These are phyloP conservation scores for Irena cyanogastra DNA, from an alignment of 2,113 vertebrate genomes.

Conservation along the genomic window DNA sequence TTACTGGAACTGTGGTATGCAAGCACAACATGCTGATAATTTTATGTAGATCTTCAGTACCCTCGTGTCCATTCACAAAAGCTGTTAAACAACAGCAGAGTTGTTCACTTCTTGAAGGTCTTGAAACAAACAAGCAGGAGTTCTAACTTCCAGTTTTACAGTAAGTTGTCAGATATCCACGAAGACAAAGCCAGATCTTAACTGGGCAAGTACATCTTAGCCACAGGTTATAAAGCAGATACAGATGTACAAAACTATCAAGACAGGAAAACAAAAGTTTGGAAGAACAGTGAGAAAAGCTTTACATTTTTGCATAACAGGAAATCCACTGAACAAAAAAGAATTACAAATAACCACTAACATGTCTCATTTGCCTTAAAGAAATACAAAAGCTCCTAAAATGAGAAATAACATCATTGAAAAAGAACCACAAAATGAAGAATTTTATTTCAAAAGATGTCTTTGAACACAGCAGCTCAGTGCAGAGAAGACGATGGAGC, in stretches of 20 bases:
- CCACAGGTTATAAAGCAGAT: slow-evolving; percentile 62
- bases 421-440: slow-evolving; percentile 54
- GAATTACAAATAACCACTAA: slow-evolving; percentile 60
- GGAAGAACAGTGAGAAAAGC: slow-evolving; percentile 46
- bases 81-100: background rate
- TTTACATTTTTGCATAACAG: slow-evolving; percentile 62
- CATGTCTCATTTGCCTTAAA: slow-evolving; percentile 59
- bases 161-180: background rate
- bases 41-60: background rate
- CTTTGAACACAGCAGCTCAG: slow-evolving; percentile 44
- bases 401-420: slow-evolving; percentile 36
- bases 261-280: slow-evolving; percentile 56
- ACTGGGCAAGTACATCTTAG: slow-evolving; percentile 44
- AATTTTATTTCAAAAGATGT: slow-evolving; percentile 44
- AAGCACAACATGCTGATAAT: background rate
- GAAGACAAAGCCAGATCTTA: background rate
- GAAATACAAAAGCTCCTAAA: slow-evolving; percentile 59
- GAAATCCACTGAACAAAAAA: slow-evolving; percentile 64
- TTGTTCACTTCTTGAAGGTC: background rate
- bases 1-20: background rate
- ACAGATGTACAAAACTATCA: slow-evolving; percentile 57
- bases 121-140: background rate
- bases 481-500: slow-evolving; percentile 15
- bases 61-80: background rate
- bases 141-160: background rate